Base-by-base conservation (phyloP, 1,140 invertebrate genomes). In the Zophobas morio region DNA sequence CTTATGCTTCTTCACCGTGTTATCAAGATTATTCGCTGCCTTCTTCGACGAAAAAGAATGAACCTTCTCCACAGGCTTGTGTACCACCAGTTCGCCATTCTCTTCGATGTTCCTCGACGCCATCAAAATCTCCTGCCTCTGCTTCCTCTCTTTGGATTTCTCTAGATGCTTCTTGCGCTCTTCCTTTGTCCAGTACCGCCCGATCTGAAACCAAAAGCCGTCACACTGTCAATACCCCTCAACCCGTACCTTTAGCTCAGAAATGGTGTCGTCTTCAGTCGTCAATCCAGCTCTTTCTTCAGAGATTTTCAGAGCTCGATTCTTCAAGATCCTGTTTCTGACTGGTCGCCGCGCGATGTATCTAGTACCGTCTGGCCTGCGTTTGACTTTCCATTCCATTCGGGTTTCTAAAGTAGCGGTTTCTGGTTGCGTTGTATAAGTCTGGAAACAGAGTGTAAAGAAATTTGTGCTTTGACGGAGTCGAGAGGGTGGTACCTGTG, bases 371-470 rank as follows among this genome's bases (percentile, higher is more conserved):
- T 96, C 94, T 1, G 93, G 90, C 63, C 94, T 87, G 37, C 92
- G 89, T 81, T 95, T 96, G 0, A 96, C 93, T 83, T 95, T 94
- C 93, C 93, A 94, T 77, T 94, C 93, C 92, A 93, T 93, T 66
- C 87, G 86, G 0, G 88, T 85, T 49, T 89, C 88, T 51, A 83
- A 75, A 39, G 79, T 82, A 20, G 81, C 39, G 80, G 84, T 46
- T 80, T 84, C 83, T 80, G 32, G 81, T 81, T 6, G 84, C 83
- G 63, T 77, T 1, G 79, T 79, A 47, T 82, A 78, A 74, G 70
- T 79, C 82, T 83, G 51, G 49, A 79, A 75, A 37, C 5, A 66
- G 2, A 32, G 20, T 20, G 20, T 20, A 20, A 20, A 20, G 20
- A 20, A 20, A 20, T 20, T 20, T 20, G 20, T 20, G 20, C 20